These are phyloP conservation scores for Synanceia verrucosa DNA, from an alignment of 2,797 vertebrate genomes.

Conservation along the genomic window DNA sequence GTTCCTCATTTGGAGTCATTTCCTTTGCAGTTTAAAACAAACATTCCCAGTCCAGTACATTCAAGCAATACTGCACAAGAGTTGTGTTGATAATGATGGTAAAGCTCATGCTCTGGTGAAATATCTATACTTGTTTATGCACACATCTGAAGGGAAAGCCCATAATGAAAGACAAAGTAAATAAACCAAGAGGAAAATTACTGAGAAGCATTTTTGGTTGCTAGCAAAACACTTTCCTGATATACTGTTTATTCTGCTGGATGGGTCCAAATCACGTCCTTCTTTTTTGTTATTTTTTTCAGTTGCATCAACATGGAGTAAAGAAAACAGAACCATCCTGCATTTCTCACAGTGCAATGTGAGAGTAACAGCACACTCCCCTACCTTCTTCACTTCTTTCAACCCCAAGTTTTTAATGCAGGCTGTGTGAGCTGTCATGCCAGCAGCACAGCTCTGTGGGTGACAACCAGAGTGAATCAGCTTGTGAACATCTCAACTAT, in stretches of 20 bases:
- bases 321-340: background rate
- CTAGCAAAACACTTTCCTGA: background rate
- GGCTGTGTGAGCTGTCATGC: background rate
- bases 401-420: background rate
- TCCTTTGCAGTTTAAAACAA: constrained; percentile 27
- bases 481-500: background rate
- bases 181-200: background rate
- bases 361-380: background rate
- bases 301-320: background rate
- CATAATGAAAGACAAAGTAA: background rate
- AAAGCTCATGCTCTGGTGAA: too few relatives aligned
- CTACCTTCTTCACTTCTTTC: background rate
- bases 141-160: background rate
- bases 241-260: background rate
- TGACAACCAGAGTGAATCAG: background rate
- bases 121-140: too few relatives aligned
- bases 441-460: background rate
- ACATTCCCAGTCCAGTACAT: constrained; percentile 4
- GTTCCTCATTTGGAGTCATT: constrained; percentile 28
- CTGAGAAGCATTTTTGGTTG: background rate
- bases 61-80: too few relatives aligned
- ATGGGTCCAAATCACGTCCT: background rate
- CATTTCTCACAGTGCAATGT: background rate
- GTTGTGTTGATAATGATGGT: too few relatives aligned
- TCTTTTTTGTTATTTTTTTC: background rate